Percentiles rank a stretch among this genome's conserved stretches.
phyloP scores from a whole-genome alignment of 2,113 vertebrate genomes.

The Dicaeum eximium region DNA sequence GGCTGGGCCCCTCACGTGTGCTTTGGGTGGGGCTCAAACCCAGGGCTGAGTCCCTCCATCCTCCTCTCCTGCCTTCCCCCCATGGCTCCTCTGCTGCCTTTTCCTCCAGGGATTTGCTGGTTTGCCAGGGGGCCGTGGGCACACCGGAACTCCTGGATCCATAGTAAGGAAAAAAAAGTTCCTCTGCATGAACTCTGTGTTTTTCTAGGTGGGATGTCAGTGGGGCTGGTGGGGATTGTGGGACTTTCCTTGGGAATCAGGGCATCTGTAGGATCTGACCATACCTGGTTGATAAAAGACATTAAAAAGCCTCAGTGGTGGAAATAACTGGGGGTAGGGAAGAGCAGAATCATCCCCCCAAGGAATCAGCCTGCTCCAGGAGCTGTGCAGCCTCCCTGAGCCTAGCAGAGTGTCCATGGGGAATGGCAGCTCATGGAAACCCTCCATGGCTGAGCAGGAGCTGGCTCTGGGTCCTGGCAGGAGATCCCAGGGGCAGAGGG shows the following conservation, averaged over 20 bases:
- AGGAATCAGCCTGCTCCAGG: neutral
- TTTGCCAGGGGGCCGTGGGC: conserved; percentile 70
- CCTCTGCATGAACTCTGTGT: neutral
- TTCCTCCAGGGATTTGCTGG: conserved; percentile 76
- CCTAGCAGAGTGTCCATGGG: accelerated
- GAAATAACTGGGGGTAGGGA: neutral
- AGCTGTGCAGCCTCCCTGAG: neutral
- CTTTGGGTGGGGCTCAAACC: neutral
- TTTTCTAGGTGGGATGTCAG: neutral
- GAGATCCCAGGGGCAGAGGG: neutral
- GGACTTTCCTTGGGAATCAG: neutral
- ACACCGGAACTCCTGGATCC: conserved; percentile 72
- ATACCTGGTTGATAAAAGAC: neutral
- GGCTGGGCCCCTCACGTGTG: neutral
- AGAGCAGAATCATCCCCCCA: neutral
- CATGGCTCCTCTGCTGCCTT: neutral
- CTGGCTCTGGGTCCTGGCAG: neutral
- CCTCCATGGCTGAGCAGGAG: neutral
- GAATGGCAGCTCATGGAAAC: neutral
- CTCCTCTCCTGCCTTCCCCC: neutral
- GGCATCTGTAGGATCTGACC: neutral
- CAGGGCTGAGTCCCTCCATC: neutral
- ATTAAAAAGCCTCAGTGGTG: neutral
- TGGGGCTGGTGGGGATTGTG: neutral
- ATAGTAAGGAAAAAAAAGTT: conserved; percentile 59